These are phyloP conservation scores for Oncopeltus fasciatus DNA, from an alignment of 1,140 invertebrate genomes.

Conservation along the genomic window DNA sequence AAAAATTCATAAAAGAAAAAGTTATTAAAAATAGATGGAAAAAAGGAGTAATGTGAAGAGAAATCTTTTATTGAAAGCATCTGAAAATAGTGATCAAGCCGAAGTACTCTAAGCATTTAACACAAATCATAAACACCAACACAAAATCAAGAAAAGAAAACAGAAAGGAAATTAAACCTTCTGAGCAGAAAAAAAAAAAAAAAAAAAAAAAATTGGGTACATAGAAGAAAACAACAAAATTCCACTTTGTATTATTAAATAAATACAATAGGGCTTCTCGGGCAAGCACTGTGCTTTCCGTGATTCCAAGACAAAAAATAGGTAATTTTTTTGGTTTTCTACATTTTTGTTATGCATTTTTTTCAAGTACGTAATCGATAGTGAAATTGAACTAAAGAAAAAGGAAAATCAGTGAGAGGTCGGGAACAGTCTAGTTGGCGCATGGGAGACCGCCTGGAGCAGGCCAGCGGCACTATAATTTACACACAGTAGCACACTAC, in stretches of 20 bases:
- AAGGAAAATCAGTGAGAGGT: neutral
- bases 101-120: neutral
- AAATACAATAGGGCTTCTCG: neutral
- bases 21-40: neutral
- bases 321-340: neutral
- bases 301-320: neutral
- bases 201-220: neutral
- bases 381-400: neutral
- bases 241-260: neutral
- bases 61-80: conserved; percentile 4
- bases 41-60: neutral
- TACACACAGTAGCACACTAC: neutral
- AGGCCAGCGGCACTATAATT: neutral
- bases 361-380: neutral
- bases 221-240: neutral
- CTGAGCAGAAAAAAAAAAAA: neutral
- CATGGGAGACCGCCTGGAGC: neutral
- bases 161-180: conserved; percentile 3
- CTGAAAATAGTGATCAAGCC: neutral
- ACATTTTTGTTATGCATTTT: neutral
- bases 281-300: neutral
- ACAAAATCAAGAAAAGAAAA: conserved; percentile 4
- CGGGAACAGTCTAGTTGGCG: neutral
- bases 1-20: neutral
- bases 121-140: neutral